Evolutionary conservation across 1,140 invertebrate species (phyloP), one percentile per base, ranked within the genome.

Genomic region (Apis cerana): DNA sequence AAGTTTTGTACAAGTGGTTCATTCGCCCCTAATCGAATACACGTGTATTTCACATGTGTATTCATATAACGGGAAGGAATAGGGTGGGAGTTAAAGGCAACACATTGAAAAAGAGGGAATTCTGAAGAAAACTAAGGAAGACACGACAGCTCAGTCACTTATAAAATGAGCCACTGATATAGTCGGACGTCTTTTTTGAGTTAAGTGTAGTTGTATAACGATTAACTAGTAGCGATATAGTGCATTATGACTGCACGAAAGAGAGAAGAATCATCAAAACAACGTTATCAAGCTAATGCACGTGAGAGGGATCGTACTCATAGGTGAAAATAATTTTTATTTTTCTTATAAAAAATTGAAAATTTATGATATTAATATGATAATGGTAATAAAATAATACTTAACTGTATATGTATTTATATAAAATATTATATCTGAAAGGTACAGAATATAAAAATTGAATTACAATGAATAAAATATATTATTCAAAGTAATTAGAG

Each of bases 251-350:
- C 88, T 33, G 65, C 86, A 61, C 85, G 75, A 65, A 89, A 75
- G 23, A 84, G 79, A 43, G 86, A 90, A 43, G 82, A 90, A 82
- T 83, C 91, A 21, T 85, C 88, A 7, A 95, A 95, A 85, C 96
- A 96, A 85, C 92, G 96, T 75, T 95, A 95, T 90, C 96, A 96
- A 89, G 96, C 96, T 2, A 97, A 97, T 90, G 96, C 96, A 5
- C 94, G 96, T 3, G 96, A 97, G 91, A 94, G 96, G 71, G 96
- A 96, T 90, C 94, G 96, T 81, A 97, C 96, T n/a, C 96, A 96
- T 91, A 97, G 96, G 96, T 97, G 94, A 91, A 82, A 62, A 78
- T 43, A 33, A 72, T n/a, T n/a, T 62, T 58, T 54, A 68, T 59
- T 33, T 17, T 70, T 21, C 61, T 68, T 68, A 10, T 54, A 12